Evolutionary conservation across 2,888 invertebrate genomes (phyloP).

Genomic region (Drosophila borborema): DNA sequence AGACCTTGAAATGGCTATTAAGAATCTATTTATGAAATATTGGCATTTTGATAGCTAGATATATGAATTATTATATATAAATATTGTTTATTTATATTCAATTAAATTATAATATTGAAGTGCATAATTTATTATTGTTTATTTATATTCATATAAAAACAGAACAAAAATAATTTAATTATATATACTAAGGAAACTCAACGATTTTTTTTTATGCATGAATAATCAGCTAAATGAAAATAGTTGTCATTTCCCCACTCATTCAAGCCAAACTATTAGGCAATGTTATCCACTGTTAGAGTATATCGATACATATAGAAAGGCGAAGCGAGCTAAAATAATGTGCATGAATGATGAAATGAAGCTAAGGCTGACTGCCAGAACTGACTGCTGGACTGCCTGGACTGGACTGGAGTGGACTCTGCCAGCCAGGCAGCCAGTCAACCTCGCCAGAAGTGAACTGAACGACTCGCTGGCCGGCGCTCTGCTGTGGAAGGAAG

Average conservation of each 20-base stretch:
- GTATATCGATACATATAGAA: slow-evolving; percentile 34
- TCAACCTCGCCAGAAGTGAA: slow-evolving; percentile 3
- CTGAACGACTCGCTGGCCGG: slow-evolving; percentile 31
- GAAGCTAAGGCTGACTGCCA: slow-evolving; percentile 71
- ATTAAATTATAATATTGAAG: too few relatives aligned
- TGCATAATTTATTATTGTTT: too few relatives aligned
- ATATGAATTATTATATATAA: too few relatives aligned
- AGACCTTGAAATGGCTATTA: too few relatives aligned
- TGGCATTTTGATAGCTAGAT: too few relatives aligned
- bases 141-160: too few relatives aligned
- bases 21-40: not conserved
- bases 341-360: slow-evolving; percentile 81
- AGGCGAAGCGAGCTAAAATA: slow-evolving; percentile 55
- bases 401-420: slow-evolving; percentile 19
- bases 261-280: not conserved
- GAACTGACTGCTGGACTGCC: slow-evolving; percentile 48
- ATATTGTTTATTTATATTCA: too few relatives aligned
- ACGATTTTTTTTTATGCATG: not conserved
- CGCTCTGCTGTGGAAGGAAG: slow-evolving; percentile 34
- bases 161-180: not conserved
- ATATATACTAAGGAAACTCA: not conserved
- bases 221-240: not conserved
- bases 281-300: slow-evolving; percentile 14
- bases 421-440: slow-evolving; percentile 3
- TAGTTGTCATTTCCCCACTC: not conserved